Percentiles rank a stretch among this genome's conserved stretches.
These are phyloP conservation scores for Pterobdella sp. DNA, from an alignment of 2,888 invertebrate species.

Conservation along the genomic window DNA sequence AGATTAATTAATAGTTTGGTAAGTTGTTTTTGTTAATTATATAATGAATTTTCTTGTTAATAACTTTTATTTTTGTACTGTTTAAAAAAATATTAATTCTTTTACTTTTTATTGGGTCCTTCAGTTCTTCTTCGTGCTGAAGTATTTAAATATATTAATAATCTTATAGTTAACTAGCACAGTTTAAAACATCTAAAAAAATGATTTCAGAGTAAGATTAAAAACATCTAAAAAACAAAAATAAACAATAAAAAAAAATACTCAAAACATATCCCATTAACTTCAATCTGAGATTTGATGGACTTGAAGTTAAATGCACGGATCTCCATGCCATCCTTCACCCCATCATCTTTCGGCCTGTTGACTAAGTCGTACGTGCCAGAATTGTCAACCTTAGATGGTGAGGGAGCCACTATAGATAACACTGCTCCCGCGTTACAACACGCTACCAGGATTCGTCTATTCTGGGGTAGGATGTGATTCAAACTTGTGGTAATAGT, in stretches of 20 bases:
- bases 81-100: background rate
- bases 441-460: constrained; percentile 45
- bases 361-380: constrained; percentile 45
- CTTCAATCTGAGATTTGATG: constrained; percentile 44
- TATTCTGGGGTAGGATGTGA: constrained; percentile 39
- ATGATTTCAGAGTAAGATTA: too few species aligned
- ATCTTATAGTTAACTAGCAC: background rate
- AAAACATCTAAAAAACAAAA: too few species aligned
- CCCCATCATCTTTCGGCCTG: background rate
- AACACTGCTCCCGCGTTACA: constrained; percentile 47
- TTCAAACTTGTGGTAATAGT: background rate
- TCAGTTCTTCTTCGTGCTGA: constrained; percentile 51
- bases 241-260: too few species aligned
- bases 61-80: background rate
- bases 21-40: background rate
- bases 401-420: constrained; percentile 47
- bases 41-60: background rate
- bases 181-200: background rate
- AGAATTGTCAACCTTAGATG: constrained; percentile 45
- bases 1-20: too few species aligned
- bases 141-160: background rate
- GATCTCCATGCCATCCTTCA: constrained; percentile 39
- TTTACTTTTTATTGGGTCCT: constrained; percentile 38
- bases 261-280: too few species aligned
- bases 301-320: constrained; percentile 46